Conservation (phyloP, 2,888 invertebrate genomes). For the Leptinotarsa peninsularis region DNA sequence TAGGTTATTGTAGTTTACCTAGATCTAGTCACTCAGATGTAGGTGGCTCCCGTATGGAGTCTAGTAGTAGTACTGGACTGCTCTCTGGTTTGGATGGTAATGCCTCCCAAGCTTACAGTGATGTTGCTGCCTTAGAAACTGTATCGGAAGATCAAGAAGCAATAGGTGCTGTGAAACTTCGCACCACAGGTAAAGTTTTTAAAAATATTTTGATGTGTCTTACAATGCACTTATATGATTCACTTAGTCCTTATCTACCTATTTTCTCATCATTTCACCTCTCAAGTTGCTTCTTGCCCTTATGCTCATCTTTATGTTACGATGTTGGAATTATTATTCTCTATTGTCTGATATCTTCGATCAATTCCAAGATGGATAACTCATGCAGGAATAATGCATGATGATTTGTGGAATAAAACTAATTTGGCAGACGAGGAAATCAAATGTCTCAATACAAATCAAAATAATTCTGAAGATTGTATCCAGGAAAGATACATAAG, state of each 20-base stretch:
- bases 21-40: conserved; percentile 84
- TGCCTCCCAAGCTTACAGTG: conserved; percentile 60
- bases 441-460: too few species aligned
- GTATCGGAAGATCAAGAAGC: conserved; percentile 78
- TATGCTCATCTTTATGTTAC: neutral
- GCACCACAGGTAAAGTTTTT: conserved; percentile 60
- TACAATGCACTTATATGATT: neutral
- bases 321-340: neutral
- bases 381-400: too few species aligned
- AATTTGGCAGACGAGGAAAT: too few species aligned
- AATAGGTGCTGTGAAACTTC: conserved; percentile 61
- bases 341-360: too few species aligned
- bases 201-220: neutral
- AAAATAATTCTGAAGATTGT: too few species aligned
- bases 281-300: neutral
- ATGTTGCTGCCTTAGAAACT: conserved; percentile 72
- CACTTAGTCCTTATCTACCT: neutral
- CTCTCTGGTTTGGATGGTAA: conserved; percentile 63
- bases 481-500: too few species aligned
- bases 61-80: conserved; percentile 62
- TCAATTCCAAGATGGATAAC: too few species aligned
- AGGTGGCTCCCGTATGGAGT: conserved; percentile 64
- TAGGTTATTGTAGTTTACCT: conserved; percentile 87
- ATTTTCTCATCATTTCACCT: neutral
- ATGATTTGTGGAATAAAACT: too few species aligned